Evolutionary conservation across 2,113 vertebrate species (phyloP), one percentile per base, ranked within the genome.

Genomic region (Gallinago undulata): DNA sequence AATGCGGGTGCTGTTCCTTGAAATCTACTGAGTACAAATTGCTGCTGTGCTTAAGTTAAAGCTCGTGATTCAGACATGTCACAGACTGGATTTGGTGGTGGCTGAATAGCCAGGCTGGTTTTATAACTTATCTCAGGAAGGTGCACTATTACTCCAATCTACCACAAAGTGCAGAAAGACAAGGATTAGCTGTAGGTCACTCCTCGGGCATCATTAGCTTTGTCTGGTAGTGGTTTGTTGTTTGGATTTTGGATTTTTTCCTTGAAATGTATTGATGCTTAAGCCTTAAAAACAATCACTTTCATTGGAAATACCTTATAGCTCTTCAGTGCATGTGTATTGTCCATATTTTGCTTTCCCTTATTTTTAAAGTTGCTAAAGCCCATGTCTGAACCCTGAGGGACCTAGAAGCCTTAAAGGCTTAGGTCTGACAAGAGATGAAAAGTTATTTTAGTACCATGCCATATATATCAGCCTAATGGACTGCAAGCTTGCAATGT

Each of bases 311-410:
- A 87, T 80, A 62, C 19, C 84, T 76, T 55, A 41, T 51, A 67
- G 28, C 55, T 89, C 30, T 77, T 79, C 47, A 41, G 67, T 56
- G 45, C 35, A 39, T 21, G 18, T 80, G 12, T 47, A 78, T 83
- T 27, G 28, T 87, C 57, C 39, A 67, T 18, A 25, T 63, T 64
- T 87, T 62, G 19, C 28, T 80, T 94, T 64, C 45, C 7, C 22
- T 79, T 90, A 50, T 87, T 95, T 96, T 85, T 43, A 80, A 25
- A 66, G 8, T 81, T 94, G 51, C 37, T 89, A 76, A 91, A 51
- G 21, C 8, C 51, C 12, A 9, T n/a, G 7, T 67, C 47, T 73
- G 37, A 79, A 43, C 30, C 24, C 33, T 53, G 57, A 84, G n/a
- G 85, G 24, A 62, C 66, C 23, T 79, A 64, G 39, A 11, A 73